Evolutionary conservation across 2,113 vertebrate genomes (phyloP), one percentile per base, ranked within the genome.

Genomic region (Jaculus jaculus): DNA sequence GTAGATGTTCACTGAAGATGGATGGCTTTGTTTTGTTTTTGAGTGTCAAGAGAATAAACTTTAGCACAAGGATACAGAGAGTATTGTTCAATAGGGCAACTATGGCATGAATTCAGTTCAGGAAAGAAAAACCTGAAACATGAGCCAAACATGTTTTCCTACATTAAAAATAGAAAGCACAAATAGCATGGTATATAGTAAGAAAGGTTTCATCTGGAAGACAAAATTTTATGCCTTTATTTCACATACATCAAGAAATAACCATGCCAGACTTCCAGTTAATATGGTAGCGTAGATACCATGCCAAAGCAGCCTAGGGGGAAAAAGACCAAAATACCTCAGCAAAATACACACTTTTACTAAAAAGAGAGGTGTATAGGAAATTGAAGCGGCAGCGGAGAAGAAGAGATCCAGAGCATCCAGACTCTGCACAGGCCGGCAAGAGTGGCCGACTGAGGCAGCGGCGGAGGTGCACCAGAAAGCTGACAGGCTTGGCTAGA

Each of bases 1-100:
- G 61, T 73, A 6, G 2, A 0, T 28, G 39, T 74, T 82, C 84
- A 51, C 69, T 92, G 90, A 95, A 96, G 96, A 97, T 32, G 42
- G 83, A 95, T 97, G 24, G 37, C 84, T 96, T 94, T 95, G 7
- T 73, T 94, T 95, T 39, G 58, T 10, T 47, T n/a, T 66, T 92
- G 72, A 87, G 24, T 97, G 73, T 60, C 87, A 96, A 94, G 89
- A 96, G 47, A 81, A 1, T 58, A n/a, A 58, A 82, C 75, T 65
- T 92, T 20, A 68, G 28, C 63, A 69, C 60, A 96, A 92, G 75
- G 3, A 84, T 90, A 86, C 7, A 91, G 37, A 66, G 39, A 23
- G 5, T 61, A 20, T n/a, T 86, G 47, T 94, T 94, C 87, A 97
- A 95, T 47, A 78, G 65, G 23, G 18, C 28, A 93, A 90, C 24